Evolutionary conservation across 2,797 vertebrate genomes (phyloP), one percentile per base, ranked within the genome.

Genomic region (Remorina albescens): DNA sequence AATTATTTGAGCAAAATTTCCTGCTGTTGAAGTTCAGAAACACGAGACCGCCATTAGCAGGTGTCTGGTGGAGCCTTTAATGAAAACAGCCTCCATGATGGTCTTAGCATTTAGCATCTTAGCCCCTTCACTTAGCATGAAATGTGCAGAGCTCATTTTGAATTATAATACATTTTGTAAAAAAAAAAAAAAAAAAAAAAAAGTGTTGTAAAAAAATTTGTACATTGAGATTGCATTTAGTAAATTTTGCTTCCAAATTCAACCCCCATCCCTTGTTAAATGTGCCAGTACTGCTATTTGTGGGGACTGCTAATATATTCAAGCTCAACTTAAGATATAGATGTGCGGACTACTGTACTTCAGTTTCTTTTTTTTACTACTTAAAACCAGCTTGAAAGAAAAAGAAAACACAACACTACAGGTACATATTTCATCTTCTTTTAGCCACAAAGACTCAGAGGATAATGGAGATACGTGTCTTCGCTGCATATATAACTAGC

Each of bases 11-110:
- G 42, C 1, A 49, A 28, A 21, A 63, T 26, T 61, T 16, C 53
- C 47, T 57, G 34, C 28, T 36, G 21, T 46, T 66, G 62, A 80
- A 37, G 74, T 77, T 60, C 12, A 53, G 74, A 30, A 34, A 82
- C 76, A 74, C 70, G 65, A 53, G 56, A 68, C 36, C 5, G 41
- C 68, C 47, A 75, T 78, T 81, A 79, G 36, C 57, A 70, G 54
- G 46, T 63, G 56, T 61, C 55, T 72, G 25, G 25, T n/a, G 64
- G 56, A 41, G 16, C 32, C 44, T 61, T 53, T 74, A 69, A 71
- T 0, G 19, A 63, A 65, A 59, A 66, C 54, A 51, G 41, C 71
- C 61, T 57, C 26, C 55, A 61, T 64, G 61, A 37, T 28, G 54
- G 2, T 49, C 32, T 6, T 34, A 23, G 15, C 13, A 21, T 66